These are phyloP conservation scores for Synodontis membranacea DNA, from an alignment of 2,113 vertebrate species.

Conservation along the genomic window DNA sequence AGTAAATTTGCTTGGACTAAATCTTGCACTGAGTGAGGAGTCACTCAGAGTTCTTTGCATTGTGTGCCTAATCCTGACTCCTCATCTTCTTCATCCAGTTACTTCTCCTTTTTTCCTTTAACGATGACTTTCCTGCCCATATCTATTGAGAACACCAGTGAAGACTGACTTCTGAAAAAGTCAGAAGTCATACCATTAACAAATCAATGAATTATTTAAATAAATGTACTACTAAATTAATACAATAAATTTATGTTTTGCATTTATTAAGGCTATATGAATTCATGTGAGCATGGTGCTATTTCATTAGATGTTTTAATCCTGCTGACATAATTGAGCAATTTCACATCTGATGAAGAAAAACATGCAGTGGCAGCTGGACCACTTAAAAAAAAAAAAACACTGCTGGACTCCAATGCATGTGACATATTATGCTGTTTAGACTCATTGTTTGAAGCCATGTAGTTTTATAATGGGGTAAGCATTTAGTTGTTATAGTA, in stretches of 20 bases:
- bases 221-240: too few species aligned
- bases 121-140: slow-evolving; percentile 28
- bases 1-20: slow-evolving; percentile 30
- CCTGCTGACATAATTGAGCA: slow-evolving; percentile 28
- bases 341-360: slow-evolving; percentile 18
- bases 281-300: not conserved
- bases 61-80: slow-evolving; percentile 40
- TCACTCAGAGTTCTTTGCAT: slow-evolving; percentile 34
- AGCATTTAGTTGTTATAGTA: not conserved
- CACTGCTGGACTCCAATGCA: not conserved
- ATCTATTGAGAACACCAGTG: slow-evolving; percentile 35
- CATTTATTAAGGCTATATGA: slow-evolving; percentile 11
- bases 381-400: slow-evolving; percentile 8
- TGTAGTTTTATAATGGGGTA: not conserved
- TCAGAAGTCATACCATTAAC: too few species aligned
- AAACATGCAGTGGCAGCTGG: slow-evolving; percentile 13
- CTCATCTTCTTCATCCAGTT: slow-evolving; percentile 25
- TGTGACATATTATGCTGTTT: not conserved
- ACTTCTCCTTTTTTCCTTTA: slow-evolving; percentile 13
- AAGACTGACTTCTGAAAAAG: slow-evolving; percentile 47
- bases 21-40: slow-evolving; percentile 20
- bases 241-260: too few species aligned
- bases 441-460: not conserved
- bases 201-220: too few species aligned
- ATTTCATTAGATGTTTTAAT: not conserved